Evolutionary conservation across 2,888 invertebrate genomes (phyloP).

Genomic region (Leucoma salicis): DNA sequence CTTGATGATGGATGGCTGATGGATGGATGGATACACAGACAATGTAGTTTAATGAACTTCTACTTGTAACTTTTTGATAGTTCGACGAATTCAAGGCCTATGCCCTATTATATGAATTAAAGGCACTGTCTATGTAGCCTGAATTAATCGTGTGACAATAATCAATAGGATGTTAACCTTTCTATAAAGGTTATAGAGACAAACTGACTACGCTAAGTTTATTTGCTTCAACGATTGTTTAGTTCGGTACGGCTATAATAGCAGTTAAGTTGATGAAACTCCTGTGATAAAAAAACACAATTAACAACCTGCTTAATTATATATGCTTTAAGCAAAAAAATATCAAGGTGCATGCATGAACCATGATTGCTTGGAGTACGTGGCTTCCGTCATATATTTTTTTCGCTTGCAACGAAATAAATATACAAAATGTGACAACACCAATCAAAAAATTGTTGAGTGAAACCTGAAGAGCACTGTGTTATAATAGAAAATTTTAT

Average conservation of each 20-base stretch:
- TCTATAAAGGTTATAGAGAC: not conserved
- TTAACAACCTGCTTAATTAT: no score
- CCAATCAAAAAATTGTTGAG: no score
- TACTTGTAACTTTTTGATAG: not conserved
- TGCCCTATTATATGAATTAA: not conserved
- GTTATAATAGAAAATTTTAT: no score
- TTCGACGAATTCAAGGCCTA: not conserved
- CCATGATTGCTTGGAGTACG: not conserved
- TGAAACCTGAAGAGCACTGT: no score
- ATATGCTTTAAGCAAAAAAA: not conserved
- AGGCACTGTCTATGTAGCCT: not conserved
- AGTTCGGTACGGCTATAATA: no score
- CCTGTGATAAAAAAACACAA: no score
- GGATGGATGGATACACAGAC: no score
- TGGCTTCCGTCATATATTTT: not conserved
- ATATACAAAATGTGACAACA: no score
- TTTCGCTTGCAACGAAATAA: no score
- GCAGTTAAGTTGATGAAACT: no score
- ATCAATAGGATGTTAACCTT: not conserved
- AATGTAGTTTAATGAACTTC: conserved; percentile 19
- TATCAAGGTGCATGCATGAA: not conserved
- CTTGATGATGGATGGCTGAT: no score
- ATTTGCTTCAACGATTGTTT: not conserved
- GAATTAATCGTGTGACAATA: not conserved
- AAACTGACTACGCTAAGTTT: no score